Evolutionary conservation across 2,113 vertebrate species (phyloP), one percentile per base, ranked within the genome.

Genomic region (Crotalus viridis): DNA sequence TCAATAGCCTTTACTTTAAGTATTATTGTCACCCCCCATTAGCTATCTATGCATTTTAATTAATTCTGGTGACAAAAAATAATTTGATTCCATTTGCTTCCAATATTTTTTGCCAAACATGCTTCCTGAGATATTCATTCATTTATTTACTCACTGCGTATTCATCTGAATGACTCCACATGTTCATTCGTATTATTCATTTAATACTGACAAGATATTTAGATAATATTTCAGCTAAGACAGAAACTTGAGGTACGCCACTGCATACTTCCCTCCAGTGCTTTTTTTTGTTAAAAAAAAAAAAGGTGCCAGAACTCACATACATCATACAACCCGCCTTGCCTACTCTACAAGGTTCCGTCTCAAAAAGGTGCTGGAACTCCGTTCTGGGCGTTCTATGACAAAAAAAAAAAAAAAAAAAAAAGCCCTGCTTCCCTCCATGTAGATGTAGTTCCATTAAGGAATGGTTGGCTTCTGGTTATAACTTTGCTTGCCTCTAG

Each of bases 1-100:
- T 97, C 61, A 94, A 10, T 54, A 93, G 85, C 86, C 57, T 94
- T 95, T 33, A 22, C 64, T 74, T 93, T 86, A 94, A 61, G 22
- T 64, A 90, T 1, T 87, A 48, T 17, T 85, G 52, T 46, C 15
- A 22, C 13, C 88, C 12, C 69, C 43, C 22, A 12, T 13, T 74
- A 64, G 19, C 39, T 24, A 57, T 22, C 1, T 55, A 43, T 56
- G 33, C 9, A 12, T 43, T 89, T 89, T 24, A 19, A 89, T 39
- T 93, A 48, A 85, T 86, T 85, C 43, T 28, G 39, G 10, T 48
- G 39, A 10, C 39, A 43, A 74, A 74, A 89, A 19, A 86, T 86
- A 0, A 33, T 22, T 81, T 81, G n/a, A 81, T 88, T 33, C 5
- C 10, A 48, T 61, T 64, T 33, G 4, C 4, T 87, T 28, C 26